A percentile compares a stretch with the other conserved stretches of the same genome.
Evolutionary conservation across 1,140 invertebrate species (phyloP).

Genomic region (Metopolophium dirhodum): DNA sequence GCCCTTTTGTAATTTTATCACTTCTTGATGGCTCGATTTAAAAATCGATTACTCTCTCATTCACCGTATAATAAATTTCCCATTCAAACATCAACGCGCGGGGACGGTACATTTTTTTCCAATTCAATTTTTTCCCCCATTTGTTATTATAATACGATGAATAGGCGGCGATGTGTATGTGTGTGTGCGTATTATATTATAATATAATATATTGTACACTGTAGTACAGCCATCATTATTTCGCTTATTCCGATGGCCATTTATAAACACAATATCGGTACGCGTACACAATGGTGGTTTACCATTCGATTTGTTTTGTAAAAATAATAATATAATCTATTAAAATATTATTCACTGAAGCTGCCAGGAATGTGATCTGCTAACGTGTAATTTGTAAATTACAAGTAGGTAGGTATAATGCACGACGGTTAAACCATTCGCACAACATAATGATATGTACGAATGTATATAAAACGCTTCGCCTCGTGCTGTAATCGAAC

Average conservation of each 20-base stretch:
- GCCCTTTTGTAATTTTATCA: neutral
- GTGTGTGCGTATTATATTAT: neutral
- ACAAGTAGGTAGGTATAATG: neutral
- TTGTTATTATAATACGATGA: neutral
- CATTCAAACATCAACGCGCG: neutral
- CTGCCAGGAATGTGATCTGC: neutral
- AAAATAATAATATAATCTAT: neutral
- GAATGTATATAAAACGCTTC: neutral
- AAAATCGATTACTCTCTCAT: conserved; percentile 6
- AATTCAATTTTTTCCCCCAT: neutral
- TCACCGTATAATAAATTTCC: neutral
- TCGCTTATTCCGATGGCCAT: neutral
- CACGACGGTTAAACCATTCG: neutral
- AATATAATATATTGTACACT: neutral
- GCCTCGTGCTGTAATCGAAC: neutral
- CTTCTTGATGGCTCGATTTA: conserved; percentile 10
- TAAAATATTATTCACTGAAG: neutral
- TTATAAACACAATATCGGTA: neutral
- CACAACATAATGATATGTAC: too few relatives aligned
- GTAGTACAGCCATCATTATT: neutral
- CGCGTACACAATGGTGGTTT: neutral
- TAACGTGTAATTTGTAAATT: neutral
- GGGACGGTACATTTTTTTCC: neutral
- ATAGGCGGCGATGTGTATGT: neutral
- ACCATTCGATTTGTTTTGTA: neutral